These are phyloP conservation scores for Luperina nickerlii DNA, from an alignment of 2,888 invertebrate species.

Conservation along the genomic window DNA sequence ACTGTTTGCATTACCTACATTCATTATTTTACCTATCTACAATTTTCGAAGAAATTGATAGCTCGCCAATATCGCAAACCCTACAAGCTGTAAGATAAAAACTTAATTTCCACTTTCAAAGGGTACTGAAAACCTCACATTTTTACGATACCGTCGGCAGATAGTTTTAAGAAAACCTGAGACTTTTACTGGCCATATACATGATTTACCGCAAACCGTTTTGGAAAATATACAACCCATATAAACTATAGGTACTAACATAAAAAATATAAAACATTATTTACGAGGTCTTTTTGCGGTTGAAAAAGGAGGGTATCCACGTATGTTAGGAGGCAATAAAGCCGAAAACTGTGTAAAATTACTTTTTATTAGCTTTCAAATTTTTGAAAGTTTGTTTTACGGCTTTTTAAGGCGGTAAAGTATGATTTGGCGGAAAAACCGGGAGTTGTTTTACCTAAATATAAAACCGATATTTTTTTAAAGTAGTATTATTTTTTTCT, in stretches of 20 bases:
- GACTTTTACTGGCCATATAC: slow-evolving; percentile 82
- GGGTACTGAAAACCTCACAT: slow-evolving; percentile 41
- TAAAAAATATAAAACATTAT: slow-evolving; percentile 73
- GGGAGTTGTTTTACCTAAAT: slow-evolving; percentile 7
- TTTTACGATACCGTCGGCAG: slow-evolving; percentile 42
- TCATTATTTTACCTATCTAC: background rate
- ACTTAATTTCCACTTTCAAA: slow-evolving; percentile 53
- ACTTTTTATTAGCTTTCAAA: slow-evolving; percentile 59
- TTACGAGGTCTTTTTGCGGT: slow-evolving; percentile 77
- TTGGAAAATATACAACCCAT: slow-evolving; percentile 72
- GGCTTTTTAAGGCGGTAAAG: slow-evolving; percentile 57
- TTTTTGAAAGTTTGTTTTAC: slow-evolving; percentile 55
- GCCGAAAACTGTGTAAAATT: slow-evolving; percentile 59
- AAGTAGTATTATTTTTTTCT: background rate
- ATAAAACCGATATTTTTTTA: slow-evolving; percentile 1
- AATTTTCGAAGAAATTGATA: background rate
- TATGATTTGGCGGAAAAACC: slow-evolving; percentile 28
- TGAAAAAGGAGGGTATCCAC: slow-evolving; percentile 64
- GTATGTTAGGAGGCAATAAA: slow-evolving; percentile 70
- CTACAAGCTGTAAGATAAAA: slow-evolving; percentile 3
- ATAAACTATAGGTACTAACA: slow-evolving; percentile 51
- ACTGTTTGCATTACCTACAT: background rate
- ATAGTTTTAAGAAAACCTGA: slow-evolving; percentile 77
- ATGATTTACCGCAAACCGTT: slow-evolving; percentile 81
- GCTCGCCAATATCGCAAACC: background rate